Evolutionary conservation across 2,113 vertebrate genomes (phyloP), one percentile per base, ranked within the genome.

Genomic region (Sciurus niger): DNA sequence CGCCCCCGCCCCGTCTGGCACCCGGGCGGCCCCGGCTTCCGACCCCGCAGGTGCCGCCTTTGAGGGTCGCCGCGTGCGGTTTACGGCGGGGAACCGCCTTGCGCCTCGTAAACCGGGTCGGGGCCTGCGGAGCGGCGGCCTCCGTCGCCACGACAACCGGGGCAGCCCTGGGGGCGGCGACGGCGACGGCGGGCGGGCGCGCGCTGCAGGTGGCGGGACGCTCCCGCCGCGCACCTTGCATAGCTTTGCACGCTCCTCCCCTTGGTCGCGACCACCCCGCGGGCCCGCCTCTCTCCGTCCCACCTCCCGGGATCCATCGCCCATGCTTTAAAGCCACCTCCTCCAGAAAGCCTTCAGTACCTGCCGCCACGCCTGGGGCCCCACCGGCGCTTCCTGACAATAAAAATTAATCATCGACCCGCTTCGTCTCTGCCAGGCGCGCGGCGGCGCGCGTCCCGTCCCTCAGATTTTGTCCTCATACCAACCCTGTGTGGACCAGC

Each of bases 1-100:
- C n/a, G 58, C 55, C 55, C 55, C 20, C 55, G 55, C 6, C n/a
- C 73, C 0, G 92, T 89, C 97, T 90, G 43, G 34, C 94, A 79
- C 94, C 67, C 85, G 0, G 51, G 68, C 94, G 8, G 17, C 70
- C 34, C 20, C 0, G 14, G 63, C 88, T 94, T 95, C 97, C 94
- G 83, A 84, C 90, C 80, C 93, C 55, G 86, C 97, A 97, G 97
- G 97, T 98, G 97, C 76, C 4, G 83, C 93, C 93, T 94, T 85
- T 94, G 97, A 97, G 92, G 96, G 97, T 93, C 73, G 65, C 94
- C 7, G 90, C 89, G 13, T 22, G 43, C 58, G 46, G 74, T 97
- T 94, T 92, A 96, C 58, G 1, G 70, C 93, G 76, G 84, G 84
- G 34, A 95, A 9, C 95, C 46, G 72, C 80, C 94, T 28, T 48